Evolutionary conservation across 2,888 invertebrate species (phyloP), one percentile per base, ranked within the genome.

Genomic region (Quadroppia sp.): DNA sequence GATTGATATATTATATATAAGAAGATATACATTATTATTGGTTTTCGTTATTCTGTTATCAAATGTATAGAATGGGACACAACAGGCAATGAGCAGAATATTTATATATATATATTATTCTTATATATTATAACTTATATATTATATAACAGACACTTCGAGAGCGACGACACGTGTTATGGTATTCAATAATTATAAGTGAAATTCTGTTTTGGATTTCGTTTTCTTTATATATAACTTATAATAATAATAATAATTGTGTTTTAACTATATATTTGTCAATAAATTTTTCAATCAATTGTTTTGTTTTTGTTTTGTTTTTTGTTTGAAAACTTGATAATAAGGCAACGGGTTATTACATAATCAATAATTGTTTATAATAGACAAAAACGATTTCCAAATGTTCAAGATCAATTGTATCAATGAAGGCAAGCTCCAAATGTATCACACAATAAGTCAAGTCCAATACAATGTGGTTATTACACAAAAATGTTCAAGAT

Each of bases 361-460:
- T 67, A 40, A 67, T 67, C 20, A 40, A 64, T 20, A 48, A n/a
- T 48, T 9, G 15, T 56, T 28, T 28, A n/a, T n/a, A 59, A 59
- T 59, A 59, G 30, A 30, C 15, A 32, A 30, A 59, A 59, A 30
- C 25, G 6, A 1, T 28, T n/a, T 59, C 28, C 17, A 30, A 59
- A 59, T 59, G 30, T 17, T 30, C 30, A 59, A 59, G 28, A 53
- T 23, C 23, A 53, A 17, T 28, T 15, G 32, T 30, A 61, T 30
- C 25, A 61, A 36, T 67, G 67, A 67, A 67, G 67, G 67, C 67
- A 67, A 67, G 67, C 67, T 67, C 67, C 67, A 67, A 67, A 67
- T 67, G 67, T 67, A 67, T 67, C 67, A 67, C 67, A 67, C 67
- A 36, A 67, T 67, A 40, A n/a, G 67, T 67, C 67, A 67, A 40